phyloP scores from a whole-genome alignment of 1,140 invertebrate genomes.

The Dysdera silvatica region DNA sequence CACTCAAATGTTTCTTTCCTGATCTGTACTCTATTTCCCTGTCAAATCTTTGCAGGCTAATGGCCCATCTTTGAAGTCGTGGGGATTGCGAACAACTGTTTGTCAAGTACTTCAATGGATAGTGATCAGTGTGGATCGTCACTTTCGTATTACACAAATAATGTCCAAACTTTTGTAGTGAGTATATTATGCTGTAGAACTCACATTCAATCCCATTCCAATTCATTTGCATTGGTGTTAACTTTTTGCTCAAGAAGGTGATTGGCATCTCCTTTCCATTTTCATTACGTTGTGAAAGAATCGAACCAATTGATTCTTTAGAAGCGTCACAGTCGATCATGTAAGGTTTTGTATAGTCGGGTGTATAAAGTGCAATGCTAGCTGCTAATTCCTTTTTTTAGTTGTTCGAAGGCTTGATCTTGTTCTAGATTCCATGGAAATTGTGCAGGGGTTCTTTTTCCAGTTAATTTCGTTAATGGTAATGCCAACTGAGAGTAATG shows the following conservation, averaged over 20 bases:
- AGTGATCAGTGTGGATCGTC: neutral
- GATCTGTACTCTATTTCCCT: no score
- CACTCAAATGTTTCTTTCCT: no score
- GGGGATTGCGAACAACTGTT: neutral
- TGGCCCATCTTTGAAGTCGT: neutral
- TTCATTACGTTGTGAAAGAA: slow-evolving; percentile 40
- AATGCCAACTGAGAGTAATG: neutral
- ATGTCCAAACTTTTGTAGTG: neutral
- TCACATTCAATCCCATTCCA: neutral
- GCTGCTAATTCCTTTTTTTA: neutral
- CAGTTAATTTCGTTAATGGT: neutral
- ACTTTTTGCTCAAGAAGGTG: slow-evolving; percentile 26
- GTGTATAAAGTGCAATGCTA: neutral
- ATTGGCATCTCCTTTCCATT: slow-evolving; percentile 34
- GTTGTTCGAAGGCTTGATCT: neutral
- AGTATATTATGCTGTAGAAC: neutral
- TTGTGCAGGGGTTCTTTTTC: neutral
- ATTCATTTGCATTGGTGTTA: neutral
- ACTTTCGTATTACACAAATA: neutral
- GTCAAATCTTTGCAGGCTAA: neutral
- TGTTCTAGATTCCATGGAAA: neutral
- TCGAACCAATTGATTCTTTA: slow-evolving; percentile 41
- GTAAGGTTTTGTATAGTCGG: slow-evolving; percentile 15
- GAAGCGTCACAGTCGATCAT: slow-evolving; percentile 45
- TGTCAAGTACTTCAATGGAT: neutral